Conservation (phyloP, 1,140 invertebrate genomes). For the Drusus annulatus region DNA sequence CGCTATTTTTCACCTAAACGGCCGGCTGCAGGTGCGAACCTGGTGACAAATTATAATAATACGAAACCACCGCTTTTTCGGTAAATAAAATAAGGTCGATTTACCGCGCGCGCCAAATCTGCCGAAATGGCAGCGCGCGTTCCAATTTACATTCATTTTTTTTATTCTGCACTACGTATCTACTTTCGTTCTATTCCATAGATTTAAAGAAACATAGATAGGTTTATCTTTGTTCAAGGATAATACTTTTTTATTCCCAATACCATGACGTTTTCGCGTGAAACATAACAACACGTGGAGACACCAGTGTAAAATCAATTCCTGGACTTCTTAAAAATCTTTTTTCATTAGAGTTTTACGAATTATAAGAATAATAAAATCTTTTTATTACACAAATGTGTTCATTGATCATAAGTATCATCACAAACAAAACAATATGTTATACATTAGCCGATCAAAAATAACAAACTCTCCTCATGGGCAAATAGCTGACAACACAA, state of each 20-base stretch:
- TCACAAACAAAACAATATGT: too few relatives aligned
- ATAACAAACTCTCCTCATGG: too few relatives aligned
- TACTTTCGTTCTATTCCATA: background rate
- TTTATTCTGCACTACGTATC: background rate
- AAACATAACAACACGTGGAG: too few relatives aligned
- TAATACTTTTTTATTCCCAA: background rate
- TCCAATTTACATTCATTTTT: background rate
- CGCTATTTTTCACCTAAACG: constrained; percentile 52
- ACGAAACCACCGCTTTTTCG: constrained; percentile 19
- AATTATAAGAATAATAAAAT: too few relatives aligned
- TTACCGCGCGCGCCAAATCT: constrained; percentile 3
- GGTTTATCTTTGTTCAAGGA: background rate
- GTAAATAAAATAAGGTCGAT: constrained; percentile 27
- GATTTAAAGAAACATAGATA: background rate
- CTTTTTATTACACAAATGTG: too few relatives aligned
- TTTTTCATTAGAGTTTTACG: too few relatives aligned
- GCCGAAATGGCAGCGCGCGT: background rate
- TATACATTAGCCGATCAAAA: too few relatives aligned
- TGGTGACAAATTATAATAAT: constrained; percentile 51
- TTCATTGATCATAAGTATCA: too few relatives aligned
- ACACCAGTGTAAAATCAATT: too few relatives aligned
- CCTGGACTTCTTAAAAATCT: too few relatives aligned
- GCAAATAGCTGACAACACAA: too few relatives aligned
- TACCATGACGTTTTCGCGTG: background rate
- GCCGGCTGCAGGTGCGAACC: constrained; percentile 52